These are phyloP conservation scores for Crocallis elinguaria DNA, from an alignment of 2,888 invertebrate species.

Conservation along the genomic window DNA sequence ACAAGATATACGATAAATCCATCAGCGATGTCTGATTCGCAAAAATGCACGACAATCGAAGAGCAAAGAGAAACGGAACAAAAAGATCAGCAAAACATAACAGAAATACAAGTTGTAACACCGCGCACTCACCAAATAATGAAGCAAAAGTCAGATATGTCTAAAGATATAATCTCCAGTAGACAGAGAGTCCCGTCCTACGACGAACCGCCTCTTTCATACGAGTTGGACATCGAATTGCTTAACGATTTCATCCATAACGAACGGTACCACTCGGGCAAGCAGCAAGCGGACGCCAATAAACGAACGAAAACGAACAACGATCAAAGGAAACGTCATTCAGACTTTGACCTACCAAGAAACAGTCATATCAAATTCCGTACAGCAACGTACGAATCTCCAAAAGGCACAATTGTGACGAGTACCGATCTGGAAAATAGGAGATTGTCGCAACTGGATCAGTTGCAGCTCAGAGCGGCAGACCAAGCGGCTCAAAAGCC, in stretches of 20 bases:
- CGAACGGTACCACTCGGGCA: conserved; percentile 75
- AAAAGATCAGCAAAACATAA: conserved; percentile 85
- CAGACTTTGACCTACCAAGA: conserved; percentile 80
- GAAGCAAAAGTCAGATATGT: conserved; percentile 54
- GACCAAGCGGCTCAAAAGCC: conserved; percentile 66
- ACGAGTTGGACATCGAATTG: conserved; percentile 75
- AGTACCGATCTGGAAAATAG: conserved; percentile 83
- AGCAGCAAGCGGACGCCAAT: conserved; percentile 65
- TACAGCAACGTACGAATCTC: conserved; percentile 86
- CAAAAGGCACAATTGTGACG: conserved; percentile 81
- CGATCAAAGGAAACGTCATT: conserved; percentile 81
- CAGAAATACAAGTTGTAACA: conserved; percentile 89
- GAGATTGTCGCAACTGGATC: conserved; percentile 83
- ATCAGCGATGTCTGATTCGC: conserved; percentile 66
- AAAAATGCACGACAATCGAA: conserved; percentile 59
- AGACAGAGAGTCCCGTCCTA: conserved; percentile 70
- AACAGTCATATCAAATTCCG: conserved; percentile 86
- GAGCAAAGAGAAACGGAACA: conserved; percentile 41
- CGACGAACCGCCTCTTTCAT: conserved; percentile 68
- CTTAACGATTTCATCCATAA: conserved; percentile 79
- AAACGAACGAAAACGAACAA: conserved; percentile 72
- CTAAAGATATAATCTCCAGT: conserved; percentile 68
- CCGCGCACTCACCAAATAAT: conserved; percentile 70
- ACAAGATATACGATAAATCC: conserved; percentile 77
- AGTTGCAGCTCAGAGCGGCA: conserved; percentile 64